Percentiles rank a stretch among this genome's conserved stretches.
phyloP scores from a whole-genome alignment of 2,888 invertebrate species.

The Salticus scenicus region DNA sequence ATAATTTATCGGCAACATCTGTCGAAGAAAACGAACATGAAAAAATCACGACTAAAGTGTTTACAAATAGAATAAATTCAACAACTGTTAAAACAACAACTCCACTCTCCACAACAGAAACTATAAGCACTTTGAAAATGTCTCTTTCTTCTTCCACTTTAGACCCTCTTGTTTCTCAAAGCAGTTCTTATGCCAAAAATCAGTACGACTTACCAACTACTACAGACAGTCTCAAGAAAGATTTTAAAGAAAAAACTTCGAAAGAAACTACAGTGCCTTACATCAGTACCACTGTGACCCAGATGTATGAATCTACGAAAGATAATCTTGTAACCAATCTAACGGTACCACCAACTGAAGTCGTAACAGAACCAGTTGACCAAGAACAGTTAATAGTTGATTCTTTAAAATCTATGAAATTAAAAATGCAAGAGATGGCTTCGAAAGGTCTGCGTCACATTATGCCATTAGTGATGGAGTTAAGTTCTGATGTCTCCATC shows the following conservation, averaged over 20 bases:
- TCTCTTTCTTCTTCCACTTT: not conserved
- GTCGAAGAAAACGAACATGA: conserved; percentile 9
- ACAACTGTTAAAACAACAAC: not conserved
- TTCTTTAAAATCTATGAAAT: conserved; percentile 52
- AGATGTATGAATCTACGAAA: not conserved
- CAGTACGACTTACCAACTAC: not conserved
- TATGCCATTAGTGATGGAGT: conserved; percentile 53
- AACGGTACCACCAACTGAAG: not conserved
- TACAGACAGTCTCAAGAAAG: not conserved
- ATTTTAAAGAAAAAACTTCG: not conserved
- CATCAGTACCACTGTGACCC: not conserved
- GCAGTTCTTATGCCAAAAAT: not conserved
- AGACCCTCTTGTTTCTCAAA: not conserved
- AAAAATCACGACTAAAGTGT: not conserved
- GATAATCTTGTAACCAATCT: not conserved
- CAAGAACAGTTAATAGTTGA: conserved; percentile 48
- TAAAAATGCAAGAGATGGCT: conserved; percentile 53
- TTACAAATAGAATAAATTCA: not conserved
- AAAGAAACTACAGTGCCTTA: not conserved
- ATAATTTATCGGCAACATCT: not conserved
- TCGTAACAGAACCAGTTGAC: conserved; percentile 18
- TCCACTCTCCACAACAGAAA: not conserved
- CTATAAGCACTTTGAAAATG: not conserved
- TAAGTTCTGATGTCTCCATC: conserved; percentile 51
- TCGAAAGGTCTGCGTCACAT: conserved; percentile 56